Conservation (phyloP, 1,140 invertebrate species). For the Grapholita molesta region DNA sequence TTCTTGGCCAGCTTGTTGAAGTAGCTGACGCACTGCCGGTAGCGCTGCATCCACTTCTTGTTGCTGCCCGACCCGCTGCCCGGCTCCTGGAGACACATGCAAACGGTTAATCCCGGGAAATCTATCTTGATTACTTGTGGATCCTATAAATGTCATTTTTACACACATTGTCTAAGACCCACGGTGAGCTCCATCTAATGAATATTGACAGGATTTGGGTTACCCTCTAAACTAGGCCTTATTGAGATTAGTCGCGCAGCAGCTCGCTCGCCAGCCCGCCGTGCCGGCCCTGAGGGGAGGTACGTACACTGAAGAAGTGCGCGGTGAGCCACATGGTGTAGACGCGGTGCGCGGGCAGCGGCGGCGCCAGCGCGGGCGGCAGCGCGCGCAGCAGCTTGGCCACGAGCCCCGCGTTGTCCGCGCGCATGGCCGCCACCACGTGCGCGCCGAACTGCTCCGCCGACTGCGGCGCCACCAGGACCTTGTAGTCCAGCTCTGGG, state of each 20-base stretch:
- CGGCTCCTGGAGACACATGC: neutral
- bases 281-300: neutral
- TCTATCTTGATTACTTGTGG: too few relatives aligned
- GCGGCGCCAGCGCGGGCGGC: conserved; percentile 45
- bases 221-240: too few relatives aligned
- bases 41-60: conserved; percentile 73
- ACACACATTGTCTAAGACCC: too few relatives aligned
- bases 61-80: conserved; percentile 24
- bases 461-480: conserved; percentile 40
- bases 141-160: too few relatives aligned
- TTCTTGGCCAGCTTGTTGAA: conserved; percentile 63
- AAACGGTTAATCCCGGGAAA: too few relatives aligned
- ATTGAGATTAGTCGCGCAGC: too few relatives aligned
- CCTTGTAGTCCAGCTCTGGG: conserved; percentile 65
- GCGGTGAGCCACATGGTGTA: conserved; percentile 61
- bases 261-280: neutral
- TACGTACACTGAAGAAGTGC: conserved; percentile 63
- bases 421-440: conserved; percentile 37
- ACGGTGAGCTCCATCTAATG: too few relatives aligned
- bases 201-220: too few relatives aligned
- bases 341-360: conserved; percentile 42
- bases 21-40: conserved; percentile 66
- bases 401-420: conserved; percentile 54
- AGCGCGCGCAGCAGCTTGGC: conserved; percentile 55
- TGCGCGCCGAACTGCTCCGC: conserved; percentile 34